A percentile compares a stretch with the other conserved stretches of the same genome.
Conservation (phyloP, 2,113 vertebrate species). For the Hyperopisus bebe region DNA sequence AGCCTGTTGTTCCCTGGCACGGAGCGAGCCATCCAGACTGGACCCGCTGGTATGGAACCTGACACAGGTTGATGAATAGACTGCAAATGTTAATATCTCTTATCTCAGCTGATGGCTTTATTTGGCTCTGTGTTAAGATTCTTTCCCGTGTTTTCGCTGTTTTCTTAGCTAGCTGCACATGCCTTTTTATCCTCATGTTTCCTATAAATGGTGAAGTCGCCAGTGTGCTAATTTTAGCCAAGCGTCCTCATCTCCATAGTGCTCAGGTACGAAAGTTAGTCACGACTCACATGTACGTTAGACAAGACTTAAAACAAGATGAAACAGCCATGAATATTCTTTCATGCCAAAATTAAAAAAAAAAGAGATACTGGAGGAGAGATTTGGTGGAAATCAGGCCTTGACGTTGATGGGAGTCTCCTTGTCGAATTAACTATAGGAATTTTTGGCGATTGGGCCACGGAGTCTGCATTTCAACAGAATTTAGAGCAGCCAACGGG, state of each 20-base stretch:
- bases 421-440: conserved; percentile 40
- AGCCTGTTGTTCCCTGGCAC: background rate
- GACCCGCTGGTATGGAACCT: background rate
- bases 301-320: background rate
- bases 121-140: conserved; percentile 39
- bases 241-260: conserved; percentile 41
- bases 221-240: conserved; percentile 26
- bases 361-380: conserved; percentile 53
- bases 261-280: conserved; percentile 44
- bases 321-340: conserved; percentile 41
- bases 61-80: conserved; percentile 29
- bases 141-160: conserved; percentile 26
- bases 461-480: conserved; percentile 58
- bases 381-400: conserved; percentile 21
- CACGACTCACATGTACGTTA: conserved; percentile 41
- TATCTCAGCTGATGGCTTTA: conserved; percentile 38
- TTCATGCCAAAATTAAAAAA: conserved; percentile 34
- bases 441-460: conserved; percentile 55
- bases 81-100: conserved; percentile 29
- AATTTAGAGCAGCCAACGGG: conserved; percentile 50
- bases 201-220: background rate
- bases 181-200: conserved; percentile 15
- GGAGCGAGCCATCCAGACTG: conserved; percentile 28
- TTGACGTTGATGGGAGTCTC: background rate
- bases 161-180: conserved; percentile 22